Percentiles rank a stretch among this genome's conserved stretches.
Evolutionary conservation across 1,140 invertebrate genomes (phyloP).

Genomic region (Hypsibius dujardini): DNA sequence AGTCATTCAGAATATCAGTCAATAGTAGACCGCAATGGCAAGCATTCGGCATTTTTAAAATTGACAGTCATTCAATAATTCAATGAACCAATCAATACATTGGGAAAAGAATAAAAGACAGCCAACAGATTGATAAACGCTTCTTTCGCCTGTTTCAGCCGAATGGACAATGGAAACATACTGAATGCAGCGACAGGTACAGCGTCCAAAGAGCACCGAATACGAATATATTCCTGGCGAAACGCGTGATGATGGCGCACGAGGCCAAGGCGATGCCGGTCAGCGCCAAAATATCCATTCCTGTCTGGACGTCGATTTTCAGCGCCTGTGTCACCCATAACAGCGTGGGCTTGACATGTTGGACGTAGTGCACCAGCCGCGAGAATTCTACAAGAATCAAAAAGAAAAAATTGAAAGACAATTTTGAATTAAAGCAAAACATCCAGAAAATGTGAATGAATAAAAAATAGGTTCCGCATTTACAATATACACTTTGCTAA

Average conservation of each 20-base stretch:
- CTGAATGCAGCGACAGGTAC: constrained; percentile 56
- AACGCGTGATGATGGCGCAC: constrained; percentile 28
- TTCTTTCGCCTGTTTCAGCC: neutral
- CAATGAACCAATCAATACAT: too few species aligned
- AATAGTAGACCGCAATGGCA: too few species aligned
- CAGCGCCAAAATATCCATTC: constrained; percentile 52
- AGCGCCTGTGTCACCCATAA: constrained; percentile 49
- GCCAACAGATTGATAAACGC: too few species aligned
- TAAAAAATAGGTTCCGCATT: too few species aligned
- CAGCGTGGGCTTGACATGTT: constrained; percentile 45
- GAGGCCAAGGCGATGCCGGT: constrained; percentile 46
- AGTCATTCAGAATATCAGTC: too few species aligned
- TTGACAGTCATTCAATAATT: too few species aligned
- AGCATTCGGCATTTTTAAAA: too few species aligned
- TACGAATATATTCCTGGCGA: constrained; percentile 28
- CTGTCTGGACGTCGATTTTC: constrained; percentile 47
- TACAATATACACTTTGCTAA: too few species aligned
- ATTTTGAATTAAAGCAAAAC: too few species aligned
- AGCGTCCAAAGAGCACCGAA: constrained; percentile 50
- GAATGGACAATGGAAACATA: constrained; percentile 27
- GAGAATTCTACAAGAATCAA: constrained; percentile 26
- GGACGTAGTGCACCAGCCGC: constrained; percentile 26
- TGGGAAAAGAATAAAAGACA: too few species aligned
- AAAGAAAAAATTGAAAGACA: too few species aligned
- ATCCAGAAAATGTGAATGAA: too few species aligned